Percentiles rank a stretch among this genome's conserved stretches.
These are phyloP conservation scores for Umimayanthus chanpuru DNA, from an alignment of 92 coral and sea anemone species.

Conservation along the genomic window DNA sequence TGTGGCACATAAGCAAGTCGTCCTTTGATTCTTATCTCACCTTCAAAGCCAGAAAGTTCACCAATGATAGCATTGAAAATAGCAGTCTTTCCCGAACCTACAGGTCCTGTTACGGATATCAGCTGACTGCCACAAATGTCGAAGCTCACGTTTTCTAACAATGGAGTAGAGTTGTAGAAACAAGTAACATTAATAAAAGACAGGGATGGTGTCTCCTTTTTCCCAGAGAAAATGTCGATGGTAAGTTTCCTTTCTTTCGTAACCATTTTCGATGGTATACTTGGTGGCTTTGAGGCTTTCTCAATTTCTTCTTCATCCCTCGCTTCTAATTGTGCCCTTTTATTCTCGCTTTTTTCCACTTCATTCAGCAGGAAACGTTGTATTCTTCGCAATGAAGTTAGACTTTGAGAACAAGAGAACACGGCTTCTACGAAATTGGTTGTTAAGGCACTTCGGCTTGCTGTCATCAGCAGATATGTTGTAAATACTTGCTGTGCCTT, in stretches of 20 bases:
- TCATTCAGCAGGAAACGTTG: neutral
- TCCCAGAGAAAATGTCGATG: no score
- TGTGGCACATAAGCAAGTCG: slow-evolving; percentile 4
- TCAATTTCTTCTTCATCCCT: no score
- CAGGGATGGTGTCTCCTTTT: neutral
- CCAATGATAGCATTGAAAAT: neutral
- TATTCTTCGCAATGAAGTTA: neutral
- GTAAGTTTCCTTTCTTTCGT: no score
- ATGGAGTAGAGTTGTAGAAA: neutral
- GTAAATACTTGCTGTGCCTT: neutral
- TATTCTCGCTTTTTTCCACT: neutral
- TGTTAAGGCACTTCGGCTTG: neutral
- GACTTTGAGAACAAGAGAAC: neutral
- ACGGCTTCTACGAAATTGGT: neutral
- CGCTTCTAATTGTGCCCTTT: no score
- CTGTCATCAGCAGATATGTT: neutral
- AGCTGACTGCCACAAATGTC: neutral
- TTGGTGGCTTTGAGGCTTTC: neutral
- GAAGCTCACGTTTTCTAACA: neutral
- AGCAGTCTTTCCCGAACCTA: neutral
- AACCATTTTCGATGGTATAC: no score
- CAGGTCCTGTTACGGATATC: slow-evolving; percentile 2
- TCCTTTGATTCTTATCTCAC: neutral
- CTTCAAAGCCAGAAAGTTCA: neutral
- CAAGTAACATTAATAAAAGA: neutral